Percentiles rank a stretch among this genome's conserved stretches.
These are phyloP conservation scores for Leptobrachium leishanense DNA, from an alignment of 2,113 vertebrate species.

Conservation along the genomic window DNA sequence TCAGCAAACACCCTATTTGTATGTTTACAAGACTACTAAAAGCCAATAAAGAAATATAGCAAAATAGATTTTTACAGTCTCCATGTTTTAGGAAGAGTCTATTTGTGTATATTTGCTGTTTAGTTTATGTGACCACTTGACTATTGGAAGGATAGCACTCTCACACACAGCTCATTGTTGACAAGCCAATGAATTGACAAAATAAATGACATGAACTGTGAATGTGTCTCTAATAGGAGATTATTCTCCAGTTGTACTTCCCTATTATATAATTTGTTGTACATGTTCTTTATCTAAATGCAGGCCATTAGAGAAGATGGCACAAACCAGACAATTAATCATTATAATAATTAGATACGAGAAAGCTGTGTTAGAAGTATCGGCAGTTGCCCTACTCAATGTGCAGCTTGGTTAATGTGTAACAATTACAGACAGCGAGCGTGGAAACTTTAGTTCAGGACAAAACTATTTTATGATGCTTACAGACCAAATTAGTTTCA, in stretches of 20 bases:
- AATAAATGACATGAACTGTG: not conserved
- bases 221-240: not conserved
- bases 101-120: not conserved
- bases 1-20: no score
- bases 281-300: conserved; percentile 10
- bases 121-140: not conserved
- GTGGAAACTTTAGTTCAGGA: no score
- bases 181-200: not conserved
- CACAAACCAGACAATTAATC: conserved; percentile 21
- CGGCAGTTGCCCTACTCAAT: not conserved
- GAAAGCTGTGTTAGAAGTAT: not conserved
- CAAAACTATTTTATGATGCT: no score
- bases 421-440: no score
- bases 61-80: no score
- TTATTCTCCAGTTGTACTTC: conserved; percentile 7
- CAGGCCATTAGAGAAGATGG: conserved; percentile 5
- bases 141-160: not conserved
- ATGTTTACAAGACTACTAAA: no score
- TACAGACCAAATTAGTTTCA: no score
- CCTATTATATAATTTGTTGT: conserved; percentile 3
- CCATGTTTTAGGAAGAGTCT: not conserved
- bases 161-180: not conserved
- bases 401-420: not conserved
- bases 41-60: no score
- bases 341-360: not conserved